Conservation (phyloP, 2,113 vertebrate genomes). For the Jacana jacana region DNA sequence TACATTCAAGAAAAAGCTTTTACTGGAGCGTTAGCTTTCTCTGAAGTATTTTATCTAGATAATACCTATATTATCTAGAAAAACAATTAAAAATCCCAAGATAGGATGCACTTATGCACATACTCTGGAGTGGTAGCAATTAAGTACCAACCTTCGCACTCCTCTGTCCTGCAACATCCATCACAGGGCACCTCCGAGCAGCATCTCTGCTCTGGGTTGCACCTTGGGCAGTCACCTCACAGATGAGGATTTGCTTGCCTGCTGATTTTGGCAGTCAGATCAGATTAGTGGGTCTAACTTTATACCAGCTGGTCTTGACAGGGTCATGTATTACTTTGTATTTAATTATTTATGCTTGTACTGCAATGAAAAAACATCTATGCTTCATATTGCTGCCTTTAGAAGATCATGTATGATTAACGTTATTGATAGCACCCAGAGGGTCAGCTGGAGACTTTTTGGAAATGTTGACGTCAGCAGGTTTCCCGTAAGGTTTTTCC, state of each 20-base stretch:
- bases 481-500: background rate
- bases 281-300: background rate
- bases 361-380: background rate
- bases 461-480: background rate
- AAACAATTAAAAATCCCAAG: background rate
- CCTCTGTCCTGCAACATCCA: background rate
- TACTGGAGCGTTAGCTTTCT: background rate
- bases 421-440: background rate
- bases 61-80: background rate
- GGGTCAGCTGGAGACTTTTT: background rate
- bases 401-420: background rate
- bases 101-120: background rate
- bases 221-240: background rate
- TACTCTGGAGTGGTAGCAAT: background rate
- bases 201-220: background rate
- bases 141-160: background rate
- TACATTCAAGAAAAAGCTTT: background rate
- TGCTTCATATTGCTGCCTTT: background rate
- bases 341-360: constrained; percentile 20
- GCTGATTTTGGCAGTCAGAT: background rate
- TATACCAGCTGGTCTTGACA: background rate
- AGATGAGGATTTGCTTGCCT: background rate
- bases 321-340: background rate
- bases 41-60: background rate
- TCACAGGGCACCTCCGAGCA: background rate